A percentile compares a stretch with the other conserved stretches of the same genome.
Evolutionary conservation across 2,797 vertebrate genomes (phyloP).

Genomic region (Macrochelys suwanniensis): DNA sequence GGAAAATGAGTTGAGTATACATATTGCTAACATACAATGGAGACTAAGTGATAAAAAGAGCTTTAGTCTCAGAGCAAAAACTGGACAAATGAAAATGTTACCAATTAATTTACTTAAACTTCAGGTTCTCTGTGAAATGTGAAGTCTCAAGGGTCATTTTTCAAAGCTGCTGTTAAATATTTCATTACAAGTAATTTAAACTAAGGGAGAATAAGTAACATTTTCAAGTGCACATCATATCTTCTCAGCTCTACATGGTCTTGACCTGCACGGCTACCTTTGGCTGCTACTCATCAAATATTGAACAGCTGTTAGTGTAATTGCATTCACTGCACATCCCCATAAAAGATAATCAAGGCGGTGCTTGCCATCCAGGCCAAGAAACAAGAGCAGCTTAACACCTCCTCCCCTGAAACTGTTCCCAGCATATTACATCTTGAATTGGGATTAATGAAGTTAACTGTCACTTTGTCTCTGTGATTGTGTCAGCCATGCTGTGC

Average conservation of each 20-base stretch:
- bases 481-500: neutral
- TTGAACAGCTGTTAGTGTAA: constrained; percentile 59
- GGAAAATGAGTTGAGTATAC: neutral
- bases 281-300: constrained; percentile 67
- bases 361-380: neutral
- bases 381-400: constrained; percentile 1
- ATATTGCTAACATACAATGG: neutral
- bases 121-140: constrained; percentile 50
- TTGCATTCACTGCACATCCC: constrained; percentile 34
- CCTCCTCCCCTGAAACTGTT: fast-evolving
- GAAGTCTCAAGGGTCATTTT: constrained; percentile 65
- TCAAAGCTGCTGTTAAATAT: constrained; percentile 66
- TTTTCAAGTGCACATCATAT: constrained; percentile 52
- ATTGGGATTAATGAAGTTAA: neutral
- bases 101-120: constrained; percentile 64
- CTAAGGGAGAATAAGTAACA: constrained; percentile 58
- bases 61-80: constrained; percentile 47
- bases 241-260: constrained; percentile 16
- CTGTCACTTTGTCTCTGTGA: neutral
- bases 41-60: constrained; percentile 35
- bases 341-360: constrained; percentile 25
- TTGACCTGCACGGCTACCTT: constrained; percentile 55
- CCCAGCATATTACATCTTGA: neutral
- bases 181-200: constrained; percentile 73
- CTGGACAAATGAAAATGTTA: constrained; percentile 33